These are phyloP conservation scores for Drosophila neocordata DNA, from an alignment of 1,140 invertebrate genomes.

Conservation along the genomic window DNA sequence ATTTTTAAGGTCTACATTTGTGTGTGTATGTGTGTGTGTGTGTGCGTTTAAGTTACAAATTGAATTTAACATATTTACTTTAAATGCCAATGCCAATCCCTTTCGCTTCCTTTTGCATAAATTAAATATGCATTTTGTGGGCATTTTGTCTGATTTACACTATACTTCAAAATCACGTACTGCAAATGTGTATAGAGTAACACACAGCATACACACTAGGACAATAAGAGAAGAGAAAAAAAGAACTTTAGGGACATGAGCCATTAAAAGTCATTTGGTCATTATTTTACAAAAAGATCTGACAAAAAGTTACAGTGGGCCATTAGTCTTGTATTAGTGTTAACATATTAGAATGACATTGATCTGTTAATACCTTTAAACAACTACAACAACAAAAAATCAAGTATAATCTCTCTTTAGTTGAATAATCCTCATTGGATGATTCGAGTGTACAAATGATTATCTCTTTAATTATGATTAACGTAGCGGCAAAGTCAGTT, in stretches of 20 bases:
- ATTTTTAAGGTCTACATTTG: slow-evolving; percentile 27
- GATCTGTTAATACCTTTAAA: too few species aligned
- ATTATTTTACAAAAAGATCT: too few species aligned
- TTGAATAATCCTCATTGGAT: neutral
- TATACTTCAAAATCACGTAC: neutral
- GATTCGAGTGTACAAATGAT: slow-evolving; percentile 36
- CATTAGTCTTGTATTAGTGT: too few species aligned
- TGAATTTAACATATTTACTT: slow-evolving; percentile 73
- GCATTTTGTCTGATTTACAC: slow-evolving; percentile 1
- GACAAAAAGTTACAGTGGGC: too few species aligned
- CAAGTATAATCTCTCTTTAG: too few species aligned
- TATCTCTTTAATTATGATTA: slow-evolving; percentile 75
- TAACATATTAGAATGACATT: too few species aligned
- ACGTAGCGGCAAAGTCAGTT: slow-evolving; percentile 29
- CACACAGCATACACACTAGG: neutral
- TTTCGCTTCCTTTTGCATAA: neutral
- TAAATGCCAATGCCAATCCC: slow-evolving; percentile 47
- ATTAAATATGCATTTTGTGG: slow-evolving; percentile 11
- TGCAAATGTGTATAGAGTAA: too few species aligned
- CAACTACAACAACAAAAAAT: too few species aligned
- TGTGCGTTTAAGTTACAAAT: slow-evolving; percentile 47
- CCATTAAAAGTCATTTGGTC: too few species aligned
- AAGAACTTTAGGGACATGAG: too few species aligned
- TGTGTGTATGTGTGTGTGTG: slow-evolving; percentile 24
- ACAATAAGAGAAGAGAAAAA: too few species aligned